Conservation (phyloP, 1,140 invertebrate genomes). For the Muscidifurax raptorellus region DNA sequence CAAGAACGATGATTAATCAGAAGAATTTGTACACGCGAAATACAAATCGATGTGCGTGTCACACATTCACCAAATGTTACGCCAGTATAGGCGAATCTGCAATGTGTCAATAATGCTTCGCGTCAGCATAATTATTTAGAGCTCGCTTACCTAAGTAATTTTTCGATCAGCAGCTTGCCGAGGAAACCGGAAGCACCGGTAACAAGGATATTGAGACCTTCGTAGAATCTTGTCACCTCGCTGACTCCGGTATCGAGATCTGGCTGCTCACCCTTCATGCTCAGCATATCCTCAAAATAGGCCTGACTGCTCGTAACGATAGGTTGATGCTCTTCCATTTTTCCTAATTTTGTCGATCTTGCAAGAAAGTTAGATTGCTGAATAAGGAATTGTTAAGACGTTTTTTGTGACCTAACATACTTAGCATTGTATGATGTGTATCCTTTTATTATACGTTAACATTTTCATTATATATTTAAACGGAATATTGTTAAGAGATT, state of each 20-base stretch:
- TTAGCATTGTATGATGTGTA: no score
- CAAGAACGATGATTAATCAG: no score
- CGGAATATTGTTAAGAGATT: no score
- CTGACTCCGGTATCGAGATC: background rate
- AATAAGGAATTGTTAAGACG: no score
- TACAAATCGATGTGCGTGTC: no score
- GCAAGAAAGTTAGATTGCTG: background rate
- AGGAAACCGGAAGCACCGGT: slow-evolving; percentile 82
- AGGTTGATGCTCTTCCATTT: slow-evolving; percentile 17
- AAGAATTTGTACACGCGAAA: background rate
- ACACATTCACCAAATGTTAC: background rate
- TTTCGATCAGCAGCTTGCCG: slow-evolving; percentile 82
- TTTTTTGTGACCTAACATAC: no score
- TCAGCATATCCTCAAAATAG: slow-evolving; percentile 54
- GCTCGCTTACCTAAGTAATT: slow-evolving; percentile 75
- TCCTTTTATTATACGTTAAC: no score
- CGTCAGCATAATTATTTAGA: slow-evolving; percentile 27
- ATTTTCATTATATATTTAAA: no score
- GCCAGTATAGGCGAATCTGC: background rate
- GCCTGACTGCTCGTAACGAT: background rate
- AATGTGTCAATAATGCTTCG: slow-evolving; percentile 16
- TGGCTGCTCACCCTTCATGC: slow-evolving; percentile 50
- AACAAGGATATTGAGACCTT: slow-evolving; percentile 67
- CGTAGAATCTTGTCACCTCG: slow-evolving; percentile 65
- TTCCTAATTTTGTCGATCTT: background rate